Evolutionary conservation across 2,888 invertebrate genomes (phyloP).

Genomic region (Elaeidobius kamerunicus): DNA sequence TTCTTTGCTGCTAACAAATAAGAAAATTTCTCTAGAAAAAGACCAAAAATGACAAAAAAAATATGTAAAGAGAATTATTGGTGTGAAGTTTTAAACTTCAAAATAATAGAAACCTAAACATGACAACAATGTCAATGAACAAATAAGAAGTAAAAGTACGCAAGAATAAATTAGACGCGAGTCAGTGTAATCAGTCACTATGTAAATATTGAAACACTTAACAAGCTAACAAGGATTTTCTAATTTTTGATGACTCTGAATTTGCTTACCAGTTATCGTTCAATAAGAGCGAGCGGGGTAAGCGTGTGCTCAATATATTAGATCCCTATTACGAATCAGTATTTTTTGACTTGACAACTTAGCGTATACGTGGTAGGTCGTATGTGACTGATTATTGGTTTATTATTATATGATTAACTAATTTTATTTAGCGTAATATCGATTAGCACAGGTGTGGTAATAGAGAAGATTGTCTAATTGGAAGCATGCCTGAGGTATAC

Average conservation of each 20-base stretch:
- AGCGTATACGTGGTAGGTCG: constrained; percentile 7
- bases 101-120: no score
- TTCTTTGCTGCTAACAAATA: no score
- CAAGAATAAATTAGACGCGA: constrained; percentile 15
- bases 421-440: no score
- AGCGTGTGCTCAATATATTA: constrained; percentile 15
- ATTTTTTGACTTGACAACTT: constrained; percentile 22
- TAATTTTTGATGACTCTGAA: constrained; percentile 28
- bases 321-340: constrained; percentile 10
- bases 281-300: constrained; percentile 17
- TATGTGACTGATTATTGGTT: constrained; percentile 6
- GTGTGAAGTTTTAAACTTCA: no score
- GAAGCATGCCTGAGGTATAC: no score
- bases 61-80: no score
- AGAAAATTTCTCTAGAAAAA: no score
- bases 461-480: no score
- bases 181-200: constrained; percentile 14
- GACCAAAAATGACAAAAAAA: no score
- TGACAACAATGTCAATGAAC: constrained; percentile 12
- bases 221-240: constrained; percentile 28
- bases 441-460: no score
- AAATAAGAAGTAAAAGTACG: constrained; percentile 9
- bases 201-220: constrained; percentile 30
- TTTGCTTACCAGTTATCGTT: constrained; percentile 21
- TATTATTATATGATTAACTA: constrained; percentile 16